Evolutionary conservation across 1,140 invertebrate species (phyloP).

Genomic region (Cydia fagiglandana): DNA sequence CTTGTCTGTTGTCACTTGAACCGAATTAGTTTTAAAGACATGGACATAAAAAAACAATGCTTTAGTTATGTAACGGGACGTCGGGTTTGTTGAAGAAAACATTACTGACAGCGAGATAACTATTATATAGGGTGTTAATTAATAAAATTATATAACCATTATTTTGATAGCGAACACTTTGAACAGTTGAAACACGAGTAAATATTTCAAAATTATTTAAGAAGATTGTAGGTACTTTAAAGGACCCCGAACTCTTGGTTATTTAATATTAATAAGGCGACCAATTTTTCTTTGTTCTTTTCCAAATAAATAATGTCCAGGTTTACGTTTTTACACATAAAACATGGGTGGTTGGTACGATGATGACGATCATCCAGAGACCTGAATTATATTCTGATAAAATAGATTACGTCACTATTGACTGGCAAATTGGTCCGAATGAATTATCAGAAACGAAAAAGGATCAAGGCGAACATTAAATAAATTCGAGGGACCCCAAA

Average conservation of each 20-base stretch:
- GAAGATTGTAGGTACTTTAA: too few relatives aligned
- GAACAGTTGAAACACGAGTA: not conserved
- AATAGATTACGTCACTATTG: constrained; percentile 5
- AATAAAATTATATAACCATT: not conserved
- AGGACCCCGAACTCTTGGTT: too few relatives aligned
- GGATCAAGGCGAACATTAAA: constrained; percentile 18
- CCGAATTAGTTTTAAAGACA: constrained; percentile 16
- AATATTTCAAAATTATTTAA: too few relatives aligned
- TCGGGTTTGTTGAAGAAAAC: not conserved
- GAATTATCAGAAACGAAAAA: constrained; percentile 13
- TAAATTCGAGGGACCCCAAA: constrained; percentile 15
- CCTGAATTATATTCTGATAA: not conserved
- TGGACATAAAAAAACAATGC: constrained; percentile 13
- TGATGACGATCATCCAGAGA: not conserved
- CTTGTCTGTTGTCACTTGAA: constrained; percentile 31
- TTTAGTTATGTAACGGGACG: not conserved
- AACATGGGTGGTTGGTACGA: too few relatives aligned
- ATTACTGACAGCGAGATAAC: constrained; percentile 11
- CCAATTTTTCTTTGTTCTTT: too few relatives aligned
- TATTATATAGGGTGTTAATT: not conserved
- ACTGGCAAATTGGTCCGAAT: constrained; percentile 19
- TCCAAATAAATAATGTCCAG: too few relatives aligned
- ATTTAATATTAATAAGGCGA: too few relatives aligned
- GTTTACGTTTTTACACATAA: too few relatives aligned
- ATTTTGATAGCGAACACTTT: not conserved